phyloP scores from a whole-genome alignment of 2,888 invertebrate genomes.

The Pollenia labialis region DNA sequence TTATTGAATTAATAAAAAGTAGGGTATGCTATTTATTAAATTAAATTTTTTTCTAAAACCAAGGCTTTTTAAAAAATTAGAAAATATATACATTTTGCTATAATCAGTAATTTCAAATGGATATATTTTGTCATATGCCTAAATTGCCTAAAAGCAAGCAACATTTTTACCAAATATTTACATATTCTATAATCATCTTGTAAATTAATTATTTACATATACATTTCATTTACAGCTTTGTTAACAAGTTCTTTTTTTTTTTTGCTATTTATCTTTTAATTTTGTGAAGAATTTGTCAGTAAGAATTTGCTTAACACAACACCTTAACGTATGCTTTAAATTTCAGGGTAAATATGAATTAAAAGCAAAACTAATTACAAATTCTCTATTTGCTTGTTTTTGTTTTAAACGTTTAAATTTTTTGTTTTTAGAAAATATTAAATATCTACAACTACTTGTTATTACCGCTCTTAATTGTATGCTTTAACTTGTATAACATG shows the following conservation, averaged over 20 bases:
- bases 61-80: too few species aligned
- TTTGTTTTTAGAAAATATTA: background rate
- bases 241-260: slow-evolving; percentile 22
- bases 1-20: too few species aligned
- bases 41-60: too few species aligned
- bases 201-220: background rate
- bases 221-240: slow-evolving; percentile 36
- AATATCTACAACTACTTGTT: slow-evolving; percentile 54
- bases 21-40: too few species aligned
- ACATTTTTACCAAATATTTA: background rate
- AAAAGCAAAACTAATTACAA: slow-evolving; percentile 14
- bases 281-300: slow-evolving; percentile 28
- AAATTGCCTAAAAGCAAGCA: too few species aligned
- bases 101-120: background rate
- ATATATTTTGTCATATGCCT: too few species aligned
- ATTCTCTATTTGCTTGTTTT: slow-evolving; percentile 11
- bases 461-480: slow-evolving; percentile 42
- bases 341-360: background rate
- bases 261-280: background rate
- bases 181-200: slow-evolving; percentile 13
- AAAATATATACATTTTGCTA: too few species aligned
- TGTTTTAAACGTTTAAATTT: background rate
- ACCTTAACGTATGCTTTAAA: slow-evolving; percentile 48
- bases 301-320: slow-evolving; percentile 24
- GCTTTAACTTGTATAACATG: slow-evolving; percentile 23